Base-by-base conservation (phyloP, 2,888 invertebrate species). In the Ptychoptera albimana region DNA sequence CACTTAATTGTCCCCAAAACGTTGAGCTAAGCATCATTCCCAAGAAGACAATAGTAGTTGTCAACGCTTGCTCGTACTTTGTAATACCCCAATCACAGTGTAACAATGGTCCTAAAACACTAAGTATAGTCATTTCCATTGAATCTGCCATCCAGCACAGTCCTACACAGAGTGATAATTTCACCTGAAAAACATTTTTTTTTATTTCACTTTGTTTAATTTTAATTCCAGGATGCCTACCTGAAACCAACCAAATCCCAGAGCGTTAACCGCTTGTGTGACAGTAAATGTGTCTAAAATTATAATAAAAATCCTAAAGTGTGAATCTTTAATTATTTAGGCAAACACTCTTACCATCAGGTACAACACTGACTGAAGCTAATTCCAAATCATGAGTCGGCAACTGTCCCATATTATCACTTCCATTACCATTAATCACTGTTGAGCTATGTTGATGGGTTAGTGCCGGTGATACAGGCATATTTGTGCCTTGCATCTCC, bases 11-110 rank as follows among this genome's bases (percentile, higher is more conserved):
- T 13, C 89, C 92, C 94, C 94, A 96, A 66, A 93, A 85, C 49
- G 92, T 86, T 1, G 92, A 89, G 55, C 92, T 92, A 31, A 92
- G 66, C 93, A 96, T 93, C 94, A 96, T 96, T 45, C 94, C 94
- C 55, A 87, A 69, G 61, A 94, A 94, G 2, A 93, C 93, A 47
- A 92, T 81, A 47, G 92, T 93, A 42, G 94, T 94, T 10, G 92
- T 85, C 30, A 91, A 66, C 14, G 93, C 94, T 70, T 93, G 89
- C 57, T 91, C 85, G 63, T 87, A 88, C 59, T 84, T 80, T 14
- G 53, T 53, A 11, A 96, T 84, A 57, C 83, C 82, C 94, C 94
- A 94, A 61, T 88, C 86, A 63, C 94, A 96, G 59, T 91, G 91
- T 43, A 96, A 68, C 0, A 93, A 89, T 10, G 94, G 93, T 12